A percentile compares a stretch with the other conserved stretches of the same genome.
Conservation (phyloP, 2,113 vertebrate species). For the Marcusenius ussheri region DNA sequence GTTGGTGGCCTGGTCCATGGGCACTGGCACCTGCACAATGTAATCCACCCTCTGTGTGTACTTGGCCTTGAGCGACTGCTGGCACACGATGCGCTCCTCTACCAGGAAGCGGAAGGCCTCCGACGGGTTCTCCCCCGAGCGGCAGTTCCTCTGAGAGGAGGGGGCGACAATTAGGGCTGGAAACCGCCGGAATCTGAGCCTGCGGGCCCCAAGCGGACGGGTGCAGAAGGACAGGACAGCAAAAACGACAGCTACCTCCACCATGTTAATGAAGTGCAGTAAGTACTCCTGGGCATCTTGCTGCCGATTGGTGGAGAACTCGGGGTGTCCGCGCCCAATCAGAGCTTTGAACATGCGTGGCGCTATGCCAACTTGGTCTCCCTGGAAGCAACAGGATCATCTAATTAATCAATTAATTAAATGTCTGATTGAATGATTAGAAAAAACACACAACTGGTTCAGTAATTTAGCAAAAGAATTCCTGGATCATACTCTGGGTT, state of each 20-base stretch:
- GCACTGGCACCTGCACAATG: constrained; percentile 92
- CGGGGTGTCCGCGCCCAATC: constrained; percentile 87
- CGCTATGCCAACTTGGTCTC: constrained; percentile 85
- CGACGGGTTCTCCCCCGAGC: constrained; percentile 86
- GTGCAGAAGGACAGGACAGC: neutral
- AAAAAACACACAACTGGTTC: neutral
- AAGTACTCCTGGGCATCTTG: constrained; percentile 98
- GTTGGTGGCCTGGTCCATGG: constrained; percentile 93
- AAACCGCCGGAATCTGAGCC: neutral
- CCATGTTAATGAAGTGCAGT: constrained; percentile 98
- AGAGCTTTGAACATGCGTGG: constrained; percentile 96
- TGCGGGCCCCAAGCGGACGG: neutral
- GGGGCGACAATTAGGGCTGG: neutral
- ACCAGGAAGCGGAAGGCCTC: constrained; percentile 95
- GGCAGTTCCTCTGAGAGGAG: constrained; percentile 85
- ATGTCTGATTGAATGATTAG: neutral
- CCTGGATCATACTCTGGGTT: constrained; percentile 71
- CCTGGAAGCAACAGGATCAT: constrained; percentile 54
- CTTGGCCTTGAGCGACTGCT: constrained; percentile 93
- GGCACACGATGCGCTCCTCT: constrained; percentile 93
- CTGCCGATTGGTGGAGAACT: constrained; percentile 96
- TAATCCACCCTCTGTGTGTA: constrained; percentile 97
- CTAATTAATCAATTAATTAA: neutral
- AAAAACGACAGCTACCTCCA: constrained; percentile 71
- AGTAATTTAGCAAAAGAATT: neutral